phyloP scores from a whole-genome alignment of 2,797 vertebrate genomes.

The Stomatorhinus walkeri region DNA sequence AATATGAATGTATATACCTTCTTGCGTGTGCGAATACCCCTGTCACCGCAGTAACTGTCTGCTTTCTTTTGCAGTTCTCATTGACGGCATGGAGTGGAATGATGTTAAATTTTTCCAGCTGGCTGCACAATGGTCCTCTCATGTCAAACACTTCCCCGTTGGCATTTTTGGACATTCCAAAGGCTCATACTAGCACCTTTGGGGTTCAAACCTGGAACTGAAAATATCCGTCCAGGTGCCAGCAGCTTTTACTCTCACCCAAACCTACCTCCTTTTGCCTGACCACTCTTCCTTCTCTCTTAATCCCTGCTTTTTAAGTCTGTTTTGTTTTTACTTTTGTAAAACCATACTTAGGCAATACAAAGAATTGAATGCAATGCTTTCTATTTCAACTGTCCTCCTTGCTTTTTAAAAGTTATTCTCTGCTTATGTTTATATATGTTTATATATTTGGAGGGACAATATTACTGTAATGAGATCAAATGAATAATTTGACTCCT shows the following conservation, averaged over 20 bases:
- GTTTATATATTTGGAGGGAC: constrained; percentile 35
- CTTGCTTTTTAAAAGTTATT: constrained; percentile 47
- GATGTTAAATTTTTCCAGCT: constrained; percentile 99
- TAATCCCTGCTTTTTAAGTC: constrained; percentile 43
- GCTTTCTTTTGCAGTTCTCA: constrained; percentile 68
- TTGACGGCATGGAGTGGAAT: constrained; percentile 94
- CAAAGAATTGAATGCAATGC: constrained; percentile 45
- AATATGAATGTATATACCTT: not conserved
- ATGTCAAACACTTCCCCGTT: constrained; percentile 96
- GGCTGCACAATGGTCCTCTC: constrained; percentile 96
- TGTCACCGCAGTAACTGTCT: not conserved
- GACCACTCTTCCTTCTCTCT: constrained; percentile 36
- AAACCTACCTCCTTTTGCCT: constrained; percentile 11
- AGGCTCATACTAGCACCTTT: constrained; percentile 68
- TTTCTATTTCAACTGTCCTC: constrained; percentile 25
- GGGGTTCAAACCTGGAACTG: constrained; percentile 40
- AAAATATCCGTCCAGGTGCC: constrained; percentile 45
- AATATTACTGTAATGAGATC: constrained; percentile 9
- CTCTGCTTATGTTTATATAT: constrained; percentile 55
- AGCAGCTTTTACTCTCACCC: constrained; percentile 44
- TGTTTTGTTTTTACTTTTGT: constrained; percentile 51
- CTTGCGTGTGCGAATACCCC: not conserved
- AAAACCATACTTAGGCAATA: constrained; percentile 40
- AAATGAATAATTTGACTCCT: constrained; percentile 43
- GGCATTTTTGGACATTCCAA: constrained; percentile 92